These are phyloP conservation scores for Tetranychus piercei DNA, from an alignment of 2,888 invertebrate species.

Conservation along the genomic window DNA sequence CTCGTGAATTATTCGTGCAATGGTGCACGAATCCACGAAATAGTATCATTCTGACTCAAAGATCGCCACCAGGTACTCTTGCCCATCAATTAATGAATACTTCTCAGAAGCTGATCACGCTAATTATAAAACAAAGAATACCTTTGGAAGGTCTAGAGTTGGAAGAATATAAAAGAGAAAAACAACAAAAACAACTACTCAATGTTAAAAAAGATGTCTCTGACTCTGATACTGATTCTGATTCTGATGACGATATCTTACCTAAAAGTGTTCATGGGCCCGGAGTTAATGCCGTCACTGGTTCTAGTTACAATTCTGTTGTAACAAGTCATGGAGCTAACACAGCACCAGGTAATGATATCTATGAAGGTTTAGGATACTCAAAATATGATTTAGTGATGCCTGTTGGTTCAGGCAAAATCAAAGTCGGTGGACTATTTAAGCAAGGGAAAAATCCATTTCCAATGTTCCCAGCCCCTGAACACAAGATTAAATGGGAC, in stretches of 20 bases:
- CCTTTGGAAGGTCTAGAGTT: slow-evolving; percentile 41
- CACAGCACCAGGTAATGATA: slow-evolving; percentile 30
- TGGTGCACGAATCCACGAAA: slow-evolving; percentile 85
- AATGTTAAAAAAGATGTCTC: slow-evolving; percentile 25
- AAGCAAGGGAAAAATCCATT: slow-evolving; percentile 73
- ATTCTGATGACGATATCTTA: slow-evolving; percentile 41
- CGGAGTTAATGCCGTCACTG: not conserved
- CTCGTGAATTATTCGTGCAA: slow-evolving; percentile 75
- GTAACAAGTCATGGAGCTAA: not conserved
- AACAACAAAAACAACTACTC: slow-evolving; percentile 31
- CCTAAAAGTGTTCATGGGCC: slow-evolving; percentile 38
- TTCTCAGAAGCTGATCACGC: slow-evolving; percentile 16
- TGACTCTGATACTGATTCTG: slow-evolving; percentile 42
- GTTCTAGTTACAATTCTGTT: not conserved
- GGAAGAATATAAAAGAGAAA: slow-evolving; percentile 36
- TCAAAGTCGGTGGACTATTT: slow-evolving; percentile 50
- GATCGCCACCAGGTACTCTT: slow-evolving; percentile 44
- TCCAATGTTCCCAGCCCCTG: slow-evolving; percentile 93
- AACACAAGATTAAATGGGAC: slow-evolving; percentile 61
- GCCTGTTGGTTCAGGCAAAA: slow-evolving; percentile 33
- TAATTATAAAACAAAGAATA: slow-evolving; percentile 37
- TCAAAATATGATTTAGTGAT: slow-evolving; percentile 48
- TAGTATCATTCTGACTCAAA: slow-evolving; percentile 70
- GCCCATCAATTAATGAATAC: slow-evolving; percentile 38
- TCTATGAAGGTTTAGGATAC: not conserved